Base-by-base conservation (phyloP, 2,113 vertebrate genomes). In the Theristicus caerulescens region DNA sequence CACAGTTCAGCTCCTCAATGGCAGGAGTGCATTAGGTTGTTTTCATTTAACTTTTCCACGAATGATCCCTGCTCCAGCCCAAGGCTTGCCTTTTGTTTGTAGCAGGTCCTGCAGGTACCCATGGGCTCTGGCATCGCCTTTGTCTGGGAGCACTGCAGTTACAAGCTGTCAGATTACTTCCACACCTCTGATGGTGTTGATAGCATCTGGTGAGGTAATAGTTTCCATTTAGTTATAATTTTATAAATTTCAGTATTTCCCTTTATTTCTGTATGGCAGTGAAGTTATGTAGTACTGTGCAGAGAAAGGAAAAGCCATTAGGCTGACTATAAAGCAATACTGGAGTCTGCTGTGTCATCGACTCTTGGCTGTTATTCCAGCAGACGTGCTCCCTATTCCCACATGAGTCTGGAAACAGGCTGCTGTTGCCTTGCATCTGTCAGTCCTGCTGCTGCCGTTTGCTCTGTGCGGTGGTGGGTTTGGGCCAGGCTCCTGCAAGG, bases 391-490 rank as follows among this genome's bases (percentile, higher is more conserved):
- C 94, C 87, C 83, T 98, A 94, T 98, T 98, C 98, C 98, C 98
- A 96, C 16, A 15, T 38, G 98, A 98, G 98, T 99, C 98, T 99
- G 98, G 98, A 97, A 98, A 97, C 67, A 89, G 91, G 92, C 98
- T 98, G 98, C 97, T 97, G 88, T 87, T 97, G 97, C 93, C 38
- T 97, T 91, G 96, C 65, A 86, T 98, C 98, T 81, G 26, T 78
- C 91, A 91, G 96, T 95, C 44, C 32, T n/a, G 91, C 79, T 80
- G 22, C 97, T 98, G 96, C 98, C 98, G 69, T 97, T 98, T 19
- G 96, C 94, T 96, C 72, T 82, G 90, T 97, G 96, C 96, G 82
- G 55, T 9, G 47, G 64, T 61, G 78, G 51, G 86, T 91, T 93
- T 86, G 94, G 96, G 90, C 72, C 25, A 18, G 87, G 82, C 95